phyloP scores from a whole-genome alignment of 1,140 invertebrate species.

The Philopotamus ludificatus region DNA sequence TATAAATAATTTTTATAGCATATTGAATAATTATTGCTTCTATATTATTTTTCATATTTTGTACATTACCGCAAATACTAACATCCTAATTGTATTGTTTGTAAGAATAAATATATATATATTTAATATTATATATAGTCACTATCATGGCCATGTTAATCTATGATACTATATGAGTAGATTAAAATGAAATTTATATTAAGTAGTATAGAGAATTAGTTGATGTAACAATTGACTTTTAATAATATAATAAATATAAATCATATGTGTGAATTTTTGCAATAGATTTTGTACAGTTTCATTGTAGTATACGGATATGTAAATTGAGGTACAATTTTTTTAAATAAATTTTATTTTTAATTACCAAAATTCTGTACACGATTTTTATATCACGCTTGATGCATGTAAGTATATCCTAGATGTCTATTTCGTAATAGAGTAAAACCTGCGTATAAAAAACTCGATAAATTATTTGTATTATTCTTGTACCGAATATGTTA shows the following conservation, averaged over 20 bases:
- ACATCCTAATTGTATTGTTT: slow-evolving; percentile 1
- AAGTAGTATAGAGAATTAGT: slow-evolving; percentile 15
- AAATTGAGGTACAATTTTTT: slow-evolving; percentile 17
- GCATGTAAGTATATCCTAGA: background rate
- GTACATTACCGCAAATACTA: slow-evolving; percentile 7
- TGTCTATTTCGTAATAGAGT: slow-evolving; percentile 8
- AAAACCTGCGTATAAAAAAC: background rate
- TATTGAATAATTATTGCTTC: slow-evolving; percentile 7
- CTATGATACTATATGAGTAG: slow-evolving; percentile 10
- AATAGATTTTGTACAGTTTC: slow-evolving; percentile 41
- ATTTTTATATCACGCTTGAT: background rate
- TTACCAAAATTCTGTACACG: slow-evolving; percentile 6
- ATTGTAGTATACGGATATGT: slow-evolving; percentile 38
- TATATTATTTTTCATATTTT: slow-evolving; percentile 10
- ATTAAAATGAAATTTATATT: slow-evolving; percentile 18
- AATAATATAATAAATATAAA: slow-evolving; percentile 16
- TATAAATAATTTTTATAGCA: slow-evolving; percentile 7
- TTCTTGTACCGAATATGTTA: no score
- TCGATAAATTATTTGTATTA: background rate
- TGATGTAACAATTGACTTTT: slow-evolving; percentile 11
- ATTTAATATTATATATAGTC: slow-evolving; percentile 11
- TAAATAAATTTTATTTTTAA: slow-evolving; percentile 14
- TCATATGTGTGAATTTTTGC: slow-evolving; percentile 18
- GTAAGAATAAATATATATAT: slow-evolving; percentile 1
- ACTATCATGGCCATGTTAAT: slow-evolving; percentile 23